Percentiles rank a stretch among this genome's conserved stretches.
Evolutionary conservation across 2,113 vertebrate genomes (phyloP).

Genomic region (Myiagra hebetior): DNA sequence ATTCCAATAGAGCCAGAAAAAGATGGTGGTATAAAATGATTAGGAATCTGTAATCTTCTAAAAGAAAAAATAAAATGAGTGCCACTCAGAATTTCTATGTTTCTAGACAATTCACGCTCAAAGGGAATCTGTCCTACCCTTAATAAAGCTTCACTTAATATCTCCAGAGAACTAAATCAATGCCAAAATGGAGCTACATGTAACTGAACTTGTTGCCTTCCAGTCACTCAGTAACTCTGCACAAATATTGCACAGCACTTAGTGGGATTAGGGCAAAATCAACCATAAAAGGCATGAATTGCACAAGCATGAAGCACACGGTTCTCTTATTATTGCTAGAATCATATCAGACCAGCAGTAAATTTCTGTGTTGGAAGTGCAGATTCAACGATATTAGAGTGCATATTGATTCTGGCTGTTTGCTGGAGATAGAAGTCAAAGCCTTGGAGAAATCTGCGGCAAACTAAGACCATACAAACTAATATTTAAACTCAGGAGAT

Average conservation of each 20-base stretch:
- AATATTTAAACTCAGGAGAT: background rate
- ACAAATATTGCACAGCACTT: background rate
- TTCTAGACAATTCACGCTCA: background rate
- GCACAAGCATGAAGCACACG: background rate
- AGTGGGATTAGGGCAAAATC: background rate
- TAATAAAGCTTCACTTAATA: background rate
- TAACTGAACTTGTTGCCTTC: background rate
- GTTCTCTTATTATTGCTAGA: background rate
- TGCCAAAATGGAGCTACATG: background rate
- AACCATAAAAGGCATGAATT: background rate
- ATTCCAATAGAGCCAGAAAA: background rate
- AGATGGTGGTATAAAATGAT: background rate
- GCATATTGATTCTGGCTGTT: conserved; percentile 1
- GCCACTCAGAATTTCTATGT: background rate
- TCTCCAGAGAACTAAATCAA: background rate
- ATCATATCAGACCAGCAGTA: background rate
- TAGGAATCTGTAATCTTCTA: background rate
- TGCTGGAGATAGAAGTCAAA: background rate
- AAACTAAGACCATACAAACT: background rate
- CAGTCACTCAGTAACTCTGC: background rate
- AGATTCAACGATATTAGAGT: background rate
- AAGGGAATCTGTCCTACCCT: background rate
- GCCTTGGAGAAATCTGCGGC: background rate
- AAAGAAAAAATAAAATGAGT: background rate
- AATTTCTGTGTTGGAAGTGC: background rate